Conservation (phyloP, 2,888 invertebrate genomes). For the Abrostola tripartita region DNA sequence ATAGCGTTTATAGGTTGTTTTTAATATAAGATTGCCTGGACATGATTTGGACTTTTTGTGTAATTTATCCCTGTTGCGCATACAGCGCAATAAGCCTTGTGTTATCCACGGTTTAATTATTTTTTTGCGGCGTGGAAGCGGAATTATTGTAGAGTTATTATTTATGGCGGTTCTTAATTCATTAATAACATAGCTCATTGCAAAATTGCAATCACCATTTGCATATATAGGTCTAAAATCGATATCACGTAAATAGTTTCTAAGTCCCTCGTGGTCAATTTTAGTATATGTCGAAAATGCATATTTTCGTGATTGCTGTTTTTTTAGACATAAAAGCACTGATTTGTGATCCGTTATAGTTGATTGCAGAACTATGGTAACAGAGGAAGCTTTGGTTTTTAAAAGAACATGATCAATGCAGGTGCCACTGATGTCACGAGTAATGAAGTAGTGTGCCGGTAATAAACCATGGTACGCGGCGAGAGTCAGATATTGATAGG, state of each 20-base stretch:
- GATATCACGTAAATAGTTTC: neutral
- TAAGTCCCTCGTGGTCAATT: neutral
- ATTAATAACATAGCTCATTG: neutral
- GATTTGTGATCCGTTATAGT: slow-evolving; percentile 2
- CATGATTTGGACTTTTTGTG: neutral
- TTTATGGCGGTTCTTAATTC: neutral
- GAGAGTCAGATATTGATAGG: neutral
- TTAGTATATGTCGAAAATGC: neutral
- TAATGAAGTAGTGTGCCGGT: slow-evolving; percentile 9
- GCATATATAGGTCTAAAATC: slow-evolving; percentile 1
- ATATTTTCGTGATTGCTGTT: neutral
- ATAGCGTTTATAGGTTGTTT: neutral
- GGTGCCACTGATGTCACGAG: slow-evolving; percentile 8
- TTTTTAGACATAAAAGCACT: neutral
- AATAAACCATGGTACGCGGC: slow-evolving; percentile 7
- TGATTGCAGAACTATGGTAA: neutral
- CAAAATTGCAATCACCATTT: neutral
- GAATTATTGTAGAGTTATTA: neutral
- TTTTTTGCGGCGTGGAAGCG: neutral
- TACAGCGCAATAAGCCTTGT: slow-evolving; percentile 3
- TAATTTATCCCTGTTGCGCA: slow-evolving; percentile 6
- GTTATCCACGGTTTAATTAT: slow-evolving; percentile 4
- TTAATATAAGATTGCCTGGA: slow-evolving; percentile 1
- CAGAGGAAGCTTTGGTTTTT: neutral
- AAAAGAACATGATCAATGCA: slow-evolving; percentile 12